Evolutionary conservation across 2,113 vertebrate genomes (phyloP), one percentile per base, ranked within the genome.

Genomic region (Notiomystis cincta): DNA sequence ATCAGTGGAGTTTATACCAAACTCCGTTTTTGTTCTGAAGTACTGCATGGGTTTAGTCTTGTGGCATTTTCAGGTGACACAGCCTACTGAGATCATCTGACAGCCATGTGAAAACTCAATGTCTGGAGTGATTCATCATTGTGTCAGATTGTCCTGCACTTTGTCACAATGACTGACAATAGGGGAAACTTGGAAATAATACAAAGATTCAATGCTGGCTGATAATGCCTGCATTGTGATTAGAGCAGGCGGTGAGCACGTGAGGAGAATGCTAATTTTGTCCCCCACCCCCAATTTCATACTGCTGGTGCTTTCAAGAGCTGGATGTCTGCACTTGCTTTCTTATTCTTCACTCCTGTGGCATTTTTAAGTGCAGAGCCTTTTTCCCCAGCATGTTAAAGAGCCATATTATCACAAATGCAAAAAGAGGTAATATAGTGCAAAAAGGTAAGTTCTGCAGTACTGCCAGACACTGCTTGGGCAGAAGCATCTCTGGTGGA

Each of bases 121-220:
- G 98, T 99, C 98, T 98, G 97, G 97, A 99, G 99, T 99, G 99
- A 99, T 99, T 99, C 98, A 99, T 99, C 99, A 99, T 99, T 98
- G 98, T 99, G 98, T 98, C 98, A 98, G 98, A 97, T 98, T 98
- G 98, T 98, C 99, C 98, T 98, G 98, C 98, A 98, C 98, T 98
- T 98, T 98, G 97, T 98, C 98, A 98, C 98, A 98, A 98, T 98
- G 98, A 98, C 98, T 98, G 98, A 99, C 98, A 98, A 96, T 98
- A 97, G 98, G 97, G 98, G 98, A 98, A 98, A 98, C 98, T 98
- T 98, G 97, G 97, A 98, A 98, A 98, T 98, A 98, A 98, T 98
- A 97, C 97, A 97, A 97, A 98, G 98, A 98, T 99, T 98, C 96
- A 97, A 95, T 96, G 97, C 98, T 98, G 73, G 82, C 98, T 98